Percentiles rank a stretch among this genome's conserved stretches.
Conservation (phyloP, 1,140 invertebrate species). For the Drosophila pseudoananassae region DNA sequence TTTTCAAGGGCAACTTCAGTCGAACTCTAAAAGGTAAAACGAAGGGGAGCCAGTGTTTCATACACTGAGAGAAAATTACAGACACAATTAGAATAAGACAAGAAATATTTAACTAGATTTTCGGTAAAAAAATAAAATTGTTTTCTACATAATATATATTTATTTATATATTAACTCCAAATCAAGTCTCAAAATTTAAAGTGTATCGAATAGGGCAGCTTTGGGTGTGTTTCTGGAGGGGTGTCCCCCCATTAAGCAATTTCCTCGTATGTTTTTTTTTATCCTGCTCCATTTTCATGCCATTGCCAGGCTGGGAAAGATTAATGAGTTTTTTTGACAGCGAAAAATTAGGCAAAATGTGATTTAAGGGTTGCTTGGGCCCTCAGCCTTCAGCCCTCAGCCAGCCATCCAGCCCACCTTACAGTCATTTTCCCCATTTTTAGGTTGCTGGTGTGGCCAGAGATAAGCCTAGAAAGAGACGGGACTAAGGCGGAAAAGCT, state of each 20-base stretch:
- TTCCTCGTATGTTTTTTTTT: slow-evolving; percentile 75
- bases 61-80: not conserved
- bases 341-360: slow-evolving; percentile 83
- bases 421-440: slow-evolving; percentile 39
- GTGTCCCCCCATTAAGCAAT: slow-evolving; percentile 69
- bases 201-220: slow-evolving; percentile 8
- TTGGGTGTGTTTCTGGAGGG: slow-evolving; percentile 48
- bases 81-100: no score
- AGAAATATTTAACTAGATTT: not conserved
- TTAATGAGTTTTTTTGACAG: slow-evolving; percentile 82
- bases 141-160: no score
- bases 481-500: slow-evolving; percentile 39
- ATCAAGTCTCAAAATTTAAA: not conserved
- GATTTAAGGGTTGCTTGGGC: slow-evolving; percentile 76
- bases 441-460: slow-evolving; percentile 56
- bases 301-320: slow-evolving; percentile 74
- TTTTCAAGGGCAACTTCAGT: slow-evolving; percentile 75
- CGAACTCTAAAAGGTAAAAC: slow-evolving; percentile 58
- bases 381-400: not conserved
- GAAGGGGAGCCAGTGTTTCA: slow-evolving; percentile 9
- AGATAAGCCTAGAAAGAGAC: slow-evolving; percentile 58
- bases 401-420: slow-evolving; percentile 18
- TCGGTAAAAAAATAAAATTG: no score
- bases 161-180: no score
- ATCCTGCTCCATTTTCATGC: slow-evolving; percentile 78